These are phyloP conservation scores for Notarius lentiginosus DNA, from an alignment of 2,113 vertebrate genomes.

Conservation along the genomic window DNA sequence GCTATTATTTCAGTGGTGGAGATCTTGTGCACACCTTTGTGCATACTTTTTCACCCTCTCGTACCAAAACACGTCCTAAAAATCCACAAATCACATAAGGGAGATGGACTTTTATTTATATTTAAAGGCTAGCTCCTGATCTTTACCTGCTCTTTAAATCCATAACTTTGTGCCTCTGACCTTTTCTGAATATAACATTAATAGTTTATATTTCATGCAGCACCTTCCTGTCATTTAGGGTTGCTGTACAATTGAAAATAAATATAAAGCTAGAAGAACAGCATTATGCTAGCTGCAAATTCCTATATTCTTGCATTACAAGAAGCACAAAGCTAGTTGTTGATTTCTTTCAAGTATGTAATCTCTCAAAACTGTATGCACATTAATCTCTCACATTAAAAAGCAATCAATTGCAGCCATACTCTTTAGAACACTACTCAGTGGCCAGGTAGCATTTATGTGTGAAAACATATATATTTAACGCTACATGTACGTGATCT, in stretches of 20 bases:
- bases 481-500: slow-evolving; percentile 65
- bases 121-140: slow-evolving; percentile 3
- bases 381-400: background rate
- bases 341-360: slow-evolving; percentile 12
- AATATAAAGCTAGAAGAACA: background rate
- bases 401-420: slow-evolving; percentile 36
- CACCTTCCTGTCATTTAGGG: too few species aligned
- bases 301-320: slow-evolving; percentile 42
- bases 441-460: slow-evolving; percentile 56
- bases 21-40: background rate
- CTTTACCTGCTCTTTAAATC: slow-evolving; percentile 45
- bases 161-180: slow-evolving; percentile 64
- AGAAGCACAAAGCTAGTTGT: slow-evolving; percentile 38
- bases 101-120: background rate
- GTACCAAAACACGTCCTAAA: background rate
- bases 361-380: slow-evolving; percentile 19
- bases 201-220: slow-evolving; percentile 3
- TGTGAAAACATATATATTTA: slow-evolving; percentile 61
- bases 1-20: background rate
- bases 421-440: slow-evolving; percentile 45
- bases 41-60: background rate
- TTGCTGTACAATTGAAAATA: slow-evolving; percentile 8
- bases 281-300: background rate
- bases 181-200: slow-evolving; percentile 29
- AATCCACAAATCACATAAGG: background rate